Evolutionary conservation across 2,797 vertebrate genomes (phyloP).

Genomic region (Echeneis naucrates): DNA sequence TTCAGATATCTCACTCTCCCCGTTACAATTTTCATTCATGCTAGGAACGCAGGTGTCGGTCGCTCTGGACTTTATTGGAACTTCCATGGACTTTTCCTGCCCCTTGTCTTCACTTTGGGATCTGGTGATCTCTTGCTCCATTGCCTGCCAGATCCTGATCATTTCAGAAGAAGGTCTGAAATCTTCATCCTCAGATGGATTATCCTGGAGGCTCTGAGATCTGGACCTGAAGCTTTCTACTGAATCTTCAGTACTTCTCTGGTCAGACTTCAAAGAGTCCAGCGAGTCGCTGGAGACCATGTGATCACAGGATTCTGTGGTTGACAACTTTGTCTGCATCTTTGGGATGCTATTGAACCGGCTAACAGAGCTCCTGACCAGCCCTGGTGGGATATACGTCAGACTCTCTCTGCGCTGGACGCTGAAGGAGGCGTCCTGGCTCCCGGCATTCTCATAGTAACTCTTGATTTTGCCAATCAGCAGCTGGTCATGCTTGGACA

Average conservation of each 20-base stretch:
- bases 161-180: conserved; percentile 88
- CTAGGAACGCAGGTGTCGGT: conserved; percentile 12
- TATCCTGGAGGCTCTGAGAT: conserved; percentile 24
- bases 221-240: conserved; percentile 20
- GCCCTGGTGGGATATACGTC: conserved; percentile 92
- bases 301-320: neutral
- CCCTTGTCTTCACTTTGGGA: conserved; percentile 41
- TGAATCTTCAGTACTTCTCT: conserved; percentile 37
- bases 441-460: conserved; percentile 90
- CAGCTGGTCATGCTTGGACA: conserved; percentile 89
- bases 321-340: neutral
- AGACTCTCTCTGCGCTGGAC: conserved; percentile 93
- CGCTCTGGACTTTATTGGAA: conserved; percentile 17
- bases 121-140: conserved; percentile 79
- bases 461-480: conserved; percentile 92
- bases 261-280: conserved; percentile 56
- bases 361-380: conserved; percentile 90
- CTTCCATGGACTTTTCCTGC: conserved; percentile 1
- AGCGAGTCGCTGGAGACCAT: conserved; percentile 51
- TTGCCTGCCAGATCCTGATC: conserved; percentile 87
- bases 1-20: conserved; percentile 72
- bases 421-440: conserved; percentile 83
- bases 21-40: conserved; percentile 23
- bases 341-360: conserved; percentile 86
- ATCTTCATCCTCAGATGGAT: conserved; percentile 70